Base-by-base conservation (phyloP, 2,113 vertebrate genomes). In the Festucalex cinctus region DNA sequence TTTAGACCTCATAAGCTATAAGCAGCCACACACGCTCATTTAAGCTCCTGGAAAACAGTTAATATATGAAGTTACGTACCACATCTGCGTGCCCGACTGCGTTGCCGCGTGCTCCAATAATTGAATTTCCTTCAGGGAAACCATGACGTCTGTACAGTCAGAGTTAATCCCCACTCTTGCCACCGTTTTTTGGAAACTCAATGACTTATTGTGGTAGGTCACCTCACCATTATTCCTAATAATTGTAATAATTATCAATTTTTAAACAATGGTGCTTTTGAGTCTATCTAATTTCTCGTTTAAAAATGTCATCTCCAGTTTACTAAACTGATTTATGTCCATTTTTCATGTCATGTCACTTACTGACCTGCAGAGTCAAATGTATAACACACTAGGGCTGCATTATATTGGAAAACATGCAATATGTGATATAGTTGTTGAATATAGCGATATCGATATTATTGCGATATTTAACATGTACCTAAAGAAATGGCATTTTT, bases 141-240 rank as follows among this genome's bases (percentile, higher is more conserved):
- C 60, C 62, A 75, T 68, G 39, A 75, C 22, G 32, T 60, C 71
- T 68, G 70, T 22, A 59, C 68, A 74, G 65, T 8, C 56, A 70
- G 54, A 73, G 80, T 80, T 81, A 74, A 65, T 46, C 70, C 72
- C 78, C 46, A 43, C 6, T 61, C 63, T 72, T 69, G 56, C 65
- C 66, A 22, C 74, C 17, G 0, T 69, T 58, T 63, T 63, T 58
- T 63, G 68, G 75, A 63, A 68, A 81, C 63, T 69, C 71, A 85
- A 86, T 77, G 78, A 69, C 70, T 85, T 88, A 79, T 74, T 85
- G 76, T 36, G 32, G 69, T 59, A 78, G 84, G 83, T 87, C 85
- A 80, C 46, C 41, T 87, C 85, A 80, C 43, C 44, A 0, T 2
- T 37, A 62, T 79, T 83, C 84, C 75, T 78, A 22, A 72, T 78